Base-by-base conservation (phyloP, 2,888 invertebrate genomes). In the Drosophila sordidapex region DNA sequence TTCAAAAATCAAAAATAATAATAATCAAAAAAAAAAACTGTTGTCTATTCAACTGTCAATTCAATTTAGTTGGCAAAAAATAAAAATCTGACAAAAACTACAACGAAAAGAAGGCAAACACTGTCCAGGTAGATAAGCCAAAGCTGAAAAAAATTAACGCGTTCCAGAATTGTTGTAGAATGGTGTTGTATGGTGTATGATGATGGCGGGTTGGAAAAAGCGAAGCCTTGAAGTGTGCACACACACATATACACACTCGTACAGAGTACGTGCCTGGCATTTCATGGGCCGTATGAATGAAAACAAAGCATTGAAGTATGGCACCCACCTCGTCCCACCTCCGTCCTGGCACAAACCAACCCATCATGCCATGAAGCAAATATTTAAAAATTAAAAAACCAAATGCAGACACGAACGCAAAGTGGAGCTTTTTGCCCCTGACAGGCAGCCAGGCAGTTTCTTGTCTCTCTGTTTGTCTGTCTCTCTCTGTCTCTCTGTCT, bases 201-300 rank as follows among this genome's bases (percentile, higher is more conserved):
- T 53, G 53, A 36, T 27, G 53, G 36, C 18, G 29, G 56, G 8
- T 56, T 36, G 60, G 54, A 53, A 68, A 76, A 74, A 80, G 71
- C 54, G 68, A 79, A 83, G 83, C 86, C 85, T 86, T 86, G 83
- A 86, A 82, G 77, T 81, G 79, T 74, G 79, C 74, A 76, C 38
- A 63, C 49, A 53, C 5, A 43, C 2, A 25, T 11, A n/a, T 5
- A 43, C 46, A 46, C 46, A 25, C 46, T 25, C 25, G 80, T 72
- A 76, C 54, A 70, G n/a, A 49, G 62, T 81, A 86, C 85, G 85
- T 86, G 85, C 85, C 78, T 76, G 76, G 85, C 84, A 82, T 83
- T 76, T 73, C 81, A 71, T 81, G 83, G 70, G 69, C 74, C 54
- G 76, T 51, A 72, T 81, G 80, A 76, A 81, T 78, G 82, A 66